phyloP scores from a whole-genome alignment of 37 sponge, comb jelly and placozoan species.

The Mnemiopsis leidyi region DNA sequence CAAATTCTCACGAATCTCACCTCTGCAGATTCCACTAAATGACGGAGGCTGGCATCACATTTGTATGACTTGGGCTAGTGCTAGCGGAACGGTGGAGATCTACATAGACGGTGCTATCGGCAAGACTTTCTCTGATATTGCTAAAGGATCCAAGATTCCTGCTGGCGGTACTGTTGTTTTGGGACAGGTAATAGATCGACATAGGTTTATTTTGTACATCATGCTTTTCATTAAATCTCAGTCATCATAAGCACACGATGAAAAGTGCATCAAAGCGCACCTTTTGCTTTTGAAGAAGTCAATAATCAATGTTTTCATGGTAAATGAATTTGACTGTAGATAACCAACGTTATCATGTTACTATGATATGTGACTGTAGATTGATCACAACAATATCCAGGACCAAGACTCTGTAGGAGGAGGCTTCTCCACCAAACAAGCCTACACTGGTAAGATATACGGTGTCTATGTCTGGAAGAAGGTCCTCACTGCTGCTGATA shows the following conservation, averaged over 20 bases:
- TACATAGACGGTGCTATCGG: constrained; percentile 7
- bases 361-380: too few species aligned
- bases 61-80: constrained; percentile 43
- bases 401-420: constrained; percentile 40
- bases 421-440: constrained; percentile 2
- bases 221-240: too few species aligned
- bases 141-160: background rate
- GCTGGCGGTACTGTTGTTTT: constrained; percentile 59
- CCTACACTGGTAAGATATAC: constrained; percentile 54
- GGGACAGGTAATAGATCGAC: constrained; percentile 49
- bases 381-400: too few species aligned
- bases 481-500: constrained; percentile 8
- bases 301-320: too few species aligned
- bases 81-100: background rate
- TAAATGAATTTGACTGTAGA: too few species aligned
- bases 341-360: too few species aligned
- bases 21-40: constrained; percentile 24
- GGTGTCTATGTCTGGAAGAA: constrained; percentile 56
- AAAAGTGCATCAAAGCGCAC: too few species aligned
- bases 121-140: background rate
- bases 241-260: too few species aligned
- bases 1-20: background rate
- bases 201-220: too few species aligned
- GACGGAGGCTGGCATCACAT: constrained; percentile 60
- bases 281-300: too few species aligned